phyloP scores from a whole-genome alignment of 92 coral and sea anemone species.

The Zoanthus sansibaricus region DNA sequence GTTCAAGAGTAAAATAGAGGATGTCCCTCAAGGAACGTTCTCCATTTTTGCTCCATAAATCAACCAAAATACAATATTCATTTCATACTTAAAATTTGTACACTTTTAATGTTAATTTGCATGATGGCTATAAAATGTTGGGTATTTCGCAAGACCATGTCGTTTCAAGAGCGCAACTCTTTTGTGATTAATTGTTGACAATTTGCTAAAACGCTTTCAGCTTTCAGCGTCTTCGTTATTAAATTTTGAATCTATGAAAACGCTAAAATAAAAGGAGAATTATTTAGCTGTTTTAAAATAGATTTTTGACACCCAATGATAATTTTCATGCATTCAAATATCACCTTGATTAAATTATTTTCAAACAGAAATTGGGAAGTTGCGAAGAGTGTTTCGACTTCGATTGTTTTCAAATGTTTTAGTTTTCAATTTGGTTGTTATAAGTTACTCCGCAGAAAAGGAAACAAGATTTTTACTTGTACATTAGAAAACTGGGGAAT shows the following conservation, averaged over 20 bases:
- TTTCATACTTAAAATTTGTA: not conserved
- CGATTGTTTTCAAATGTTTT: not conserved
- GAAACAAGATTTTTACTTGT: not conserved
- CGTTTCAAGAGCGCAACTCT: not conserved
- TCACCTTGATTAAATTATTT: constrained; percentile 10
- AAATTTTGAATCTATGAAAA: not conserved
- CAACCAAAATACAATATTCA: not conserved
- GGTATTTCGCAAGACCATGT: not conserved
- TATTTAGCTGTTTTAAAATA: not conserved
- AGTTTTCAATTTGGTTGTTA: not conserved
- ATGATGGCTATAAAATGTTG: not conserved
- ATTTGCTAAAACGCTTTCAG: not conserved
- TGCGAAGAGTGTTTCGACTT: not conserved
- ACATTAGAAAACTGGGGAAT: not conserved
- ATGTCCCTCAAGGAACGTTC: not conserved
- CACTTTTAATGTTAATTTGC: not conserved
- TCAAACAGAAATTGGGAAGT: not conserved
- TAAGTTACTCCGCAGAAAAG: not conserved
- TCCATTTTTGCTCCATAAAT: not conserved
- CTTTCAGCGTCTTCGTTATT: not conserved
- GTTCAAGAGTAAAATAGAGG: not conserved
- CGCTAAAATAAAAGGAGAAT: not conserved
- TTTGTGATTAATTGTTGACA: not conserved
- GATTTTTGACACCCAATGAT: not conserved
- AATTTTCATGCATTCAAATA: not conserved